A percentile compares a stretch with the other conserved stretches of the same genome.
Evolutionary conservation across 64 coral and sea anemone species (phyloP).

Genomic region (Pocillopora verrucosa): DNA sequence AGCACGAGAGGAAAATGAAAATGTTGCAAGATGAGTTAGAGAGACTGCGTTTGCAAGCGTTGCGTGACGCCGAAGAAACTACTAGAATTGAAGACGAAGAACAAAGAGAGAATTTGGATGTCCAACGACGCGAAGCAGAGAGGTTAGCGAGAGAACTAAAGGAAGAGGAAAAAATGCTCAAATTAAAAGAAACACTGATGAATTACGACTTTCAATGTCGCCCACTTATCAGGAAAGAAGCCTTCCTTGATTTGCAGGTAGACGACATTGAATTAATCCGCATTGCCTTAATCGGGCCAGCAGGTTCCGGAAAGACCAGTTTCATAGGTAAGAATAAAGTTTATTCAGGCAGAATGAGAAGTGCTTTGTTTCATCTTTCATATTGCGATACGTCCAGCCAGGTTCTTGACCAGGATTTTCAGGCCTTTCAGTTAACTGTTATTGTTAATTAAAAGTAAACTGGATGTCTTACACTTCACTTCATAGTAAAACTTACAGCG

Average conservation of each 20-base stretch:
- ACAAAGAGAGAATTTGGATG: not conserved
- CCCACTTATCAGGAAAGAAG: conserved; percentile 3
- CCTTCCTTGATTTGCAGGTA: conserved; percentile 39
- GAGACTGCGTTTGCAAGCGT: not conserved
- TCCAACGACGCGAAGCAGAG: not conserved
- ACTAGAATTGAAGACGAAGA: not conserved
- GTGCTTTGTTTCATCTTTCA: not conserved
- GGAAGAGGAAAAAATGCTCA: not conserved
- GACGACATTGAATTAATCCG: conserved; percentile 59
- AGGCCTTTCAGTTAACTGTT: too few relatives aligned
- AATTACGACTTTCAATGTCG: conserved; percentile 61
- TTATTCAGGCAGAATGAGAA: not conserved
- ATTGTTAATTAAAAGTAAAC: too few relatives aligned
- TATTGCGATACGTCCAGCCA: too few relatives aligned
- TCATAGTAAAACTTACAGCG: too few relatives aligned
- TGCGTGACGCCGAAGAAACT: not conserved
- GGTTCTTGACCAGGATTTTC: too few relatives aligned
- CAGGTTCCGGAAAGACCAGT: conserved; percentile 75
- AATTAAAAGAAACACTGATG: conserved; percentile 32
- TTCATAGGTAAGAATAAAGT: conserved; percentile 13
- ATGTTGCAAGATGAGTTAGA: not conserved
- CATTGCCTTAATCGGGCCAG: conserved; percentile 70
- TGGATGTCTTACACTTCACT: too few relatives aligned
- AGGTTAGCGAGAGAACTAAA: not conserved
- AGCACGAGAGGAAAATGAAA: conserved; percentile 5